Evolutionary conservation across 1,140 invertebrate genomes (phyloP).

Genomic region (Psilanteris sp.): DNA sequence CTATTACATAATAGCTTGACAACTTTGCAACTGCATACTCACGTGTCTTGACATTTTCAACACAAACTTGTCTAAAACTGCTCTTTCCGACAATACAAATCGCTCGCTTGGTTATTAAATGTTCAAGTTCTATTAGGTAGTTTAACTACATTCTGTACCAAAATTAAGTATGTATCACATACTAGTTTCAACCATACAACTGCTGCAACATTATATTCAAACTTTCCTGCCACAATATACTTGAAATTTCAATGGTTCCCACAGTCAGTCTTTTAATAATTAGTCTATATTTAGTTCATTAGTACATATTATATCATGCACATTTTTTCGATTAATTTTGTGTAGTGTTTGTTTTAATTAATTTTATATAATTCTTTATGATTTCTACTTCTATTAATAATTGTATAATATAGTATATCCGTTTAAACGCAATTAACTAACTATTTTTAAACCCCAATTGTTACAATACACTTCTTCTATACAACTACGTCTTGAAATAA

Average conservation of each 20-base stretch:
- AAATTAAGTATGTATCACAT: conserved; percentile 28
- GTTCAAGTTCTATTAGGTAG: conserved; percentile 21
- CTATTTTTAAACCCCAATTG: too few relatives aligned
- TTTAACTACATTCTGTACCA: conserved; percentile 11
- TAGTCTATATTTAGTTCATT: too few relatives aligned
- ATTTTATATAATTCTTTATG: too few relatives aligned
- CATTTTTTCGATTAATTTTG: too few relatives aligned
- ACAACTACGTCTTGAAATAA: too few relatives aligned
- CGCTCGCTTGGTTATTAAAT: conserved; percentile 23
- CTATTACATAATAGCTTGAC: neutral
- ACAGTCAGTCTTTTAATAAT: conserved; percentile 11
- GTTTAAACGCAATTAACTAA: too few relatives aligned
- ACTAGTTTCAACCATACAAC: conserved; percentile 25
- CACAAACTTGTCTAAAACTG: conserved; percentile 16
- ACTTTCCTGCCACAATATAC: conserved; percentile 14
- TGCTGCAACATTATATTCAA: conserved; percentile 17
- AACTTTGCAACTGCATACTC: conserved; percentile 8
- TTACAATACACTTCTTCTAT: too few relatives aligned
- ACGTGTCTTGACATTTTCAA: conserved; percentile 11
- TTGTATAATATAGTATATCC: too few relatives aligned
- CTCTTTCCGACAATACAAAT: conserved; percentile 21
- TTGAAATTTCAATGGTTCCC: conserved; percentile 14
- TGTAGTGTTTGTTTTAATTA: too few relatives aligned
- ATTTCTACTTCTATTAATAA: too few relatives aligned
- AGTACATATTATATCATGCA: too few relatives aligned